Conservation (phyloP, 2,113 vertebrate genomes). For the Zosterops borbonicus region DNA sequence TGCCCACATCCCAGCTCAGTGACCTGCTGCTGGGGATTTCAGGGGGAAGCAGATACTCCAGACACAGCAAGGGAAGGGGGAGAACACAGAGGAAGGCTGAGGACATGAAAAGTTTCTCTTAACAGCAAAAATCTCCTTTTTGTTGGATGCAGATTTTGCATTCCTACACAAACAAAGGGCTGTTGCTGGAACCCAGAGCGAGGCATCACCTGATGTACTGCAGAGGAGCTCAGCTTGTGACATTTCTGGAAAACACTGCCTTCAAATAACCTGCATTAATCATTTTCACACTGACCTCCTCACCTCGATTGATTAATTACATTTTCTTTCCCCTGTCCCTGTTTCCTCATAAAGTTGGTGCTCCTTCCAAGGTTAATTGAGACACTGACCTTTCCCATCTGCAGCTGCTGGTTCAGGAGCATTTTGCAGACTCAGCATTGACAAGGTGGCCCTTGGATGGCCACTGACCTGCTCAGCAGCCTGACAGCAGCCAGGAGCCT, state of each 20-base stretch:
- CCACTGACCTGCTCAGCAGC: constrained; percentile 13
- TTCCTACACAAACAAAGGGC: not conserved
- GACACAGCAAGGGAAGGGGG: not conserved
- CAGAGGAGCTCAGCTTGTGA: constrained; percentile 36
- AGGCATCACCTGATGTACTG: not conserved
- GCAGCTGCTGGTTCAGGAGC: not conserved
- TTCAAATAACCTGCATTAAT: constrained; percentile 69
- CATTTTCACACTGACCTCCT: constrained; percentile 58
- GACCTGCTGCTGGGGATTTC: not conserved
- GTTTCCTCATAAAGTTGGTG: constrained; percentile 54
- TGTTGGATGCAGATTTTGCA: not conserved
- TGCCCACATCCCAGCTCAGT: not conserved
- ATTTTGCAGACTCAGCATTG: constrained; percentile 65
- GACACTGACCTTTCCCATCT: constrained; percentile 68
- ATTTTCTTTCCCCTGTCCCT: constrained; percentile 50
- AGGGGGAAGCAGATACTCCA: not conserved
- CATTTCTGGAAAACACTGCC: constrained; percentile 46
- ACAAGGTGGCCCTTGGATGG: constrained; percentile 35
- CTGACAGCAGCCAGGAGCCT: not conserved
- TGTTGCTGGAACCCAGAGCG: not conserved
- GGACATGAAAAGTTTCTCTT: not conserved
- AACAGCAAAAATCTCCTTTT: not conserved
- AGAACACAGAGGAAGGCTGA: not conserved
- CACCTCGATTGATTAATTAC: constrained; percentile 64
- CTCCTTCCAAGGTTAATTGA: constrained; percentile 78